Conservation (phyloP, 2,797 vertebrate genomes). For the Sitta carolinensis region DNA sequence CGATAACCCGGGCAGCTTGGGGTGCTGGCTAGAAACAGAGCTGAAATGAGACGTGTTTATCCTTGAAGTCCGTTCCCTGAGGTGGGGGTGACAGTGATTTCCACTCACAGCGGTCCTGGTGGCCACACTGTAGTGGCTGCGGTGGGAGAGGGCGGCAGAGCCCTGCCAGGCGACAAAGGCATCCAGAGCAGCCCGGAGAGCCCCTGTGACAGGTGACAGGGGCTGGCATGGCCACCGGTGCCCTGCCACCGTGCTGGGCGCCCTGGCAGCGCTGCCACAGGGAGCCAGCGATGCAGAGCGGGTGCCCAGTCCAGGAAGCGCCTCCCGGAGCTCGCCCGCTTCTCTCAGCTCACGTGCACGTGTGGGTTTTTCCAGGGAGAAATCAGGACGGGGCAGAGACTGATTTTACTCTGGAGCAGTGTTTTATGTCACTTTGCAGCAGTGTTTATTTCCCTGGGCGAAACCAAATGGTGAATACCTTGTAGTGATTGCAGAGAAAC, state of each 20-base stretch:
- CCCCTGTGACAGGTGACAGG: background rate
- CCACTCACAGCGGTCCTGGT: no score
- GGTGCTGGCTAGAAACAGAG: background rate
- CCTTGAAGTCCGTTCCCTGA: background rate
- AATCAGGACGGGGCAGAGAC: background rate
- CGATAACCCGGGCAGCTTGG: background rate
- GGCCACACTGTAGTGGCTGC: background rate
- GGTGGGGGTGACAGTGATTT: background rate
- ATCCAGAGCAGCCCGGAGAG: background rate
- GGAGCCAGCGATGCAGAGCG: background rate
- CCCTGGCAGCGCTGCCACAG: background rate
- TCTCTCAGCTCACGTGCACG: accelerated
- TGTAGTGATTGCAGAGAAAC: background rate
- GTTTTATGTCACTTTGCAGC: background rate
- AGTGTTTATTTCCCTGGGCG: background rate
- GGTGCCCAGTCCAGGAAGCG: accelerated
- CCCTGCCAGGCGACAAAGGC: background rate
- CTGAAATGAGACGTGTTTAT: background rate
- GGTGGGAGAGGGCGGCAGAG: background rate
- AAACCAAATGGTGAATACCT: background rate
- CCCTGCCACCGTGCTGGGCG: background rate
- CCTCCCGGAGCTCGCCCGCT: background rate
- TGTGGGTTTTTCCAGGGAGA: background rate
- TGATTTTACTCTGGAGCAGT: background rate
- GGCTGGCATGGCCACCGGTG: background rate